Conservation (phyloP, 1,140 invertebrate species). For the Drosophila pachea region DNA sequence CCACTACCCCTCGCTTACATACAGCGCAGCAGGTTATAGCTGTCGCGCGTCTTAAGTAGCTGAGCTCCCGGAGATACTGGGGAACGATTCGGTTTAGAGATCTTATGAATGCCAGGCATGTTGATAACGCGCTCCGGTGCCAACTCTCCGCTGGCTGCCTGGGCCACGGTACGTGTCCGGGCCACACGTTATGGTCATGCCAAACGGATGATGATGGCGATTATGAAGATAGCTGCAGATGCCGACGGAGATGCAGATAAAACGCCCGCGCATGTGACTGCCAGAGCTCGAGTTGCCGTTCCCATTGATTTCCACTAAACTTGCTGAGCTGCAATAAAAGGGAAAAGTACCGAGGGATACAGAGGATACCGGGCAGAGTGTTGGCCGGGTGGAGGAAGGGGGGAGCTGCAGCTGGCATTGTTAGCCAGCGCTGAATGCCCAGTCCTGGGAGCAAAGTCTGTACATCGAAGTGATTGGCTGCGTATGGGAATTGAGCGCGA, state of each 20-base stretch:
- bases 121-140: constrained; percentile 55
- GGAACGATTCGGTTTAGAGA: constrained; percentile 55
- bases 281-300: constrained; percentile 14
- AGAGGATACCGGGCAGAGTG: constrained; percentile 30
- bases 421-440: too few relatives aligned
- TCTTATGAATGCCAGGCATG: constrained; percentile 74
- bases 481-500: constrained; percentile 74
- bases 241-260: constrained; percentile 46
- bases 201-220: constrained; percentile 64
- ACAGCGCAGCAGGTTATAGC: constrained; percentile 8
- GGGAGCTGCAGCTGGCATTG: too few relatives aligned
- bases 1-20: background rate
- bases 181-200: constrained; percentile 52
- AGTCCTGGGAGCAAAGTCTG: constrained; percentile 1
- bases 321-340: background rate
- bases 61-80: constrained; percentile 33
- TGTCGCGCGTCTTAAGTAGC: constrained; percentile 59
- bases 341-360: background rate
- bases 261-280: constrained; percentile 36
- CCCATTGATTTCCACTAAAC: constrained; percentile 42
- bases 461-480: constrained; percentile 67
- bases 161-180: constrained; percentile 66
- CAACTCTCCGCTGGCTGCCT: background rate
- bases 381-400: constrained; percentile 24
- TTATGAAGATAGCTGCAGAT: constrained; percentile 62